A percentile compares a stretch with the other conserved stretches of the same genome.
These are phyloP conservation scores for Azemiops feae DNA, from an alignment of 2,113 vertebrate genomes.

Conservation along the genomic window DNA sequence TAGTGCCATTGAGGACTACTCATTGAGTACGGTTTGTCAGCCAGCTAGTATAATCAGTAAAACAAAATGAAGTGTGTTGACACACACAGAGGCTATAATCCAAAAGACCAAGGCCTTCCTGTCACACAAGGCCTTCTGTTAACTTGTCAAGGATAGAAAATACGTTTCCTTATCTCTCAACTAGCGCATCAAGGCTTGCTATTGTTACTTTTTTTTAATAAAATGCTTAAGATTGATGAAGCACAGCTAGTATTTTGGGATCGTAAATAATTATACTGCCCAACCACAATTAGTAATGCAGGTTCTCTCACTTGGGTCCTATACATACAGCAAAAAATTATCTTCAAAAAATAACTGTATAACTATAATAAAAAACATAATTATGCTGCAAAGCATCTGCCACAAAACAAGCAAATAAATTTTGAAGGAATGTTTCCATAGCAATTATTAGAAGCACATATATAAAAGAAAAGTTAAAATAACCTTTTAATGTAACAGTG, in stretches of 20 bases:
- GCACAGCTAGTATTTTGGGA: neutral
- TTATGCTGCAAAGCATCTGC: neutral
- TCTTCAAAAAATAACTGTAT: neutral
- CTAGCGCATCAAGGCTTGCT: neutral
- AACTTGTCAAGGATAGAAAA: neutral
- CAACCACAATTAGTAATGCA: neutral
- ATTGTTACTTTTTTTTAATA: neutral
- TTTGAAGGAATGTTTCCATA: neutral
- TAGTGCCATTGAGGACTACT: too few species aligned
- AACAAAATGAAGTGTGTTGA: neutral
- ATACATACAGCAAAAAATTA: neutral
- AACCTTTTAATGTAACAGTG: neutral
- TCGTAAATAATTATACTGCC: neutral
- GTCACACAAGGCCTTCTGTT: neutral
- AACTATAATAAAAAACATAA: neutral
- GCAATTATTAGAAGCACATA: neutral
- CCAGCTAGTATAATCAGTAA: neutral
- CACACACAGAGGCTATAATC: neutral
- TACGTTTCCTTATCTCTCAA: neutral
- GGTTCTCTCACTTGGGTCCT: neutral
- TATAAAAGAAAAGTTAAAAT: neutral
- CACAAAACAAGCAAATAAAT: neutral
- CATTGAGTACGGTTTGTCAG: too few species aligned
- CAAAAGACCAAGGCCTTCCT: neutral
- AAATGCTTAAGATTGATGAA: neutral